Evolutionary conservation across 1,140 invertebrate genomes (phyloP).

Genomic region (Eriocheir sinensis): DNA sequence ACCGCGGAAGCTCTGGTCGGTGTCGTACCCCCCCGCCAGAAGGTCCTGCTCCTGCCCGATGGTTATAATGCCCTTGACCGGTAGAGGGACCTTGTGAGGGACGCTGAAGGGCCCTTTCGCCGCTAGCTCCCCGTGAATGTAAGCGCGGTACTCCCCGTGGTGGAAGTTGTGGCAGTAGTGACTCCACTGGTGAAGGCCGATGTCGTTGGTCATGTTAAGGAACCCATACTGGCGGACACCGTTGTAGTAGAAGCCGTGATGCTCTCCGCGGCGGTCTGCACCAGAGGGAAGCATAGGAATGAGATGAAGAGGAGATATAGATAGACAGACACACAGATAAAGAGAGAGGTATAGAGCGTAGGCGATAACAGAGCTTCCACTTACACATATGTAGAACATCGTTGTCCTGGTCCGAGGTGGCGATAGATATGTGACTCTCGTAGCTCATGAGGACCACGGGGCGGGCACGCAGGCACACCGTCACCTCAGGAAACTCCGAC

Average conservation of each 20-base stretch:
- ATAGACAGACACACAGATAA: not conserved
- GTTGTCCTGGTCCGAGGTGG: slow-evolving; percentile 73
- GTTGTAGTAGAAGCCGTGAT: slow-evolving; percentile 74
- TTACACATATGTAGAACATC: slow-evolving; percentile 73
- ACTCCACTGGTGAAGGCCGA: slow-evolving; percentile 70
- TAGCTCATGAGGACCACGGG: slow-evolving; percentile 69
- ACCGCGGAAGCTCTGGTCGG: slow-evolving; percentile 70
- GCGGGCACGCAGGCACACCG: slow-evolving; percentile 64
- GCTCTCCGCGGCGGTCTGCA: slow-evolving; percentile 64
- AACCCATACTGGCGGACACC: slow-evolving; percentile 71
- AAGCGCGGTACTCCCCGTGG: slow-evolving; percentile 68
- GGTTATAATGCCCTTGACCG: slow-evolving; percentile 72
- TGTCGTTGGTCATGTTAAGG: slow-evolving; percentile 73
- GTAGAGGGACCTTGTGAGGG: slow-evolving; percentile 67
- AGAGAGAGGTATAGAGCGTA: not conserved
- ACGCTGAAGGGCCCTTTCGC: slow-evolving; percentile 71
- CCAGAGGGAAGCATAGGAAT: not conserved
- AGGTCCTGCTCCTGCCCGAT: slow-evolving; percentile 72
- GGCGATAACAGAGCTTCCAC: not conserved
- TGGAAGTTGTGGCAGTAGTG: slow-evolving; percentile 75
- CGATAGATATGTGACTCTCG: slow-evolving; percentile 73
- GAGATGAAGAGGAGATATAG: not conserved
- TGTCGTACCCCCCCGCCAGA: slow-evolving; percentile 67
- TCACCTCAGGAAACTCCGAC: slow-evolving; percentile 70
- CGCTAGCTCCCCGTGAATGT: slow-evolving; percentile 67